phyloP scores from a whole-genome alignment of 2,797 vertebrate species.

The Eremophila alpestris region DNA sequence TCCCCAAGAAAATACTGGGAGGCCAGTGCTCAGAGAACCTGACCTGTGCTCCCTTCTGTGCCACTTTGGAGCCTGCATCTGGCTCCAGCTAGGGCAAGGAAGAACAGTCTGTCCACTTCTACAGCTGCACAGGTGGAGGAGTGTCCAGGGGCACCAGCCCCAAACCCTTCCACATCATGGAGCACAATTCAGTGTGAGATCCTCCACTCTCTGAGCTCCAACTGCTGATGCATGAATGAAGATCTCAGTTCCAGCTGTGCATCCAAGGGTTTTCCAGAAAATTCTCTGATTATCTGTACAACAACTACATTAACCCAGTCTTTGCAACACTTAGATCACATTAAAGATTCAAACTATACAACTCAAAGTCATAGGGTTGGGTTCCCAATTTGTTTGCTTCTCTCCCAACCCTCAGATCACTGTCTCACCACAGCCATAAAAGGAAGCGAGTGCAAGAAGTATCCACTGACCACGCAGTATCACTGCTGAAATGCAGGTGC shows the following conservation, averaged over 20 bases:
- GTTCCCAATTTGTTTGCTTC: neutral
- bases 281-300: neutral
- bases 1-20: neutral
- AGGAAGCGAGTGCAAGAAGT: neutral
- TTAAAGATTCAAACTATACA: neutral
- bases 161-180: fast-evolving
- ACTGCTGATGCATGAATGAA: fast-evolving
- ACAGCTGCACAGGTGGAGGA: too few relatives aligned
- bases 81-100: neutral
- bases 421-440: neutral
- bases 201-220: neutral
- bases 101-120: neutral
- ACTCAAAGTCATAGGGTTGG: neutral
- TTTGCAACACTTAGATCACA: neutral
- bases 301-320: neutral
- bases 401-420: neutral
- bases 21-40: neutral
- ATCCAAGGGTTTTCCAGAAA: neutral
- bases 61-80: neutral
- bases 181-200: neutral
- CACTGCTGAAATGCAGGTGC: neutral
- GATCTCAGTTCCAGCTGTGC: neutral
- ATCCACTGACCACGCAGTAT: neutral
- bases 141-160: neutral
- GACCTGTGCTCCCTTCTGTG: neutral